Conservation (phyloP, 2,113 vertebrate species). For the Aix galericulata region DNA sequence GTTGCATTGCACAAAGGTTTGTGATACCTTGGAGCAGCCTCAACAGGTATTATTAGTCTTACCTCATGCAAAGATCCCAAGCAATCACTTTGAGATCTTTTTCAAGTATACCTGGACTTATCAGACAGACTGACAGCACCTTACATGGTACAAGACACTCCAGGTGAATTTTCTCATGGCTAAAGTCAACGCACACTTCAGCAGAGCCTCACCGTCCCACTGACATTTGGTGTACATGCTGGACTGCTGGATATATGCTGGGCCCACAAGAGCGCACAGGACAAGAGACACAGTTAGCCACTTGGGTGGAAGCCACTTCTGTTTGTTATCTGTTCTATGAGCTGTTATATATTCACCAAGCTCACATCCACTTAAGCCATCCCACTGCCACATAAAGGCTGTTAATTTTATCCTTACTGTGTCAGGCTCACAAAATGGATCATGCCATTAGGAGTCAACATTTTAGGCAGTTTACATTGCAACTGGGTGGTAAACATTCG, state of each 20-base stretch:
- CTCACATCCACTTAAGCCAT: neutral
- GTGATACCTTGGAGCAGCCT: neutral
- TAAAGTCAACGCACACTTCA: neutral
- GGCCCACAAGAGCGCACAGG: neutral
- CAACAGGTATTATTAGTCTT: neutral
- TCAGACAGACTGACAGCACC: neutral
- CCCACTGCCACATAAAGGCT: neutral
- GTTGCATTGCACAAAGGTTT: neutral
- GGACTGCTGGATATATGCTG: neutral
- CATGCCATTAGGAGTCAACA: fast-evolving
- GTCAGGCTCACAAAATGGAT: neutral
- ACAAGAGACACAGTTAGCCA: neutral
- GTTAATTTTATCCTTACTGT: neutral
- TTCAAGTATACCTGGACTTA: neutral
- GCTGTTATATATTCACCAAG: neutral
- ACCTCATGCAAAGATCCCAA: neutral
- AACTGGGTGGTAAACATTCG: neutral
- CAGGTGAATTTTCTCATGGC: neutral
- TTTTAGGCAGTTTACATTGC: neutral
- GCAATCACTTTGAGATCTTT: neutral
- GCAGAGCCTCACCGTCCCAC: neutral
- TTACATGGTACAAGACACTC: neutral
- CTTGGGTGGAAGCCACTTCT: neutral
- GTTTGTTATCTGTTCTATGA: neutral
- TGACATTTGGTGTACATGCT: neutral